Conservation (phyloP, 2,113 vertebrate genomes). For the Dromiciops gliroides region DNA sequence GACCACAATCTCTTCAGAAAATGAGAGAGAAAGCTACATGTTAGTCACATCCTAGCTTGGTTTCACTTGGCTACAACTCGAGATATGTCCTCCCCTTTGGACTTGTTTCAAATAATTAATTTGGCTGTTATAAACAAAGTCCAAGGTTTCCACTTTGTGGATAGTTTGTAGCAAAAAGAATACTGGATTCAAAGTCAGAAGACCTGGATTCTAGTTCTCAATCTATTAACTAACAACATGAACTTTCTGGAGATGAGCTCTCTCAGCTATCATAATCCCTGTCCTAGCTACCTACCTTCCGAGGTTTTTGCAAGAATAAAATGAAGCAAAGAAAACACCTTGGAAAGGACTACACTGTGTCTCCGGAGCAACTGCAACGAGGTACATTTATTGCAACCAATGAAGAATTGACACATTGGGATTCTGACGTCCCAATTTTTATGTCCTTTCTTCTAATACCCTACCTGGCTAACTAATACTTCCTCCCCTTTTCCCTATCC, state of each 20-base stretch:
- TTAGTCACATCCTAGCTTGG: background rate
- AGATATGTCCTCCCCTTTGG: background rate
- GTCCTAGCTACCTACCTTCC: background rate
- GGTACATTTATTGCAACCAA: background rate
- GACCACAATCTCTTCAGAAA: constrained; percentile 17
- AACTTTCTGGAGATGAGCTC: background rate
- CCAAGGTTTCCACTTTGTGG: background rate
- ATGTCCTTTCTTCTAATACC: background rate
- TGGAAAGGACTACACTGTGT: background rate
- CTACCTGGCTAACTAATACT: constrained; percentile 7
- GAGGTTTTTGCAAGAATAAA: background rate
- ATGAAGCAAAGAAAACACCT: background rate
- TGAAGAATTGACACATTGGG: background rate
- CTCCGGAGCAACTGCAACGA: background rate
- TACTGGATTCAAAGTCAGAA: background rate
- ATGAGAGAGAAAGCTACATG: constrained; percentile 9
- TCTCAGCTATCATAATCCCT: background rate
- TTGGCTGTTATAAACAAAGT: background rate
- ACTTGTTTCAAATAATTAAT: background rate
- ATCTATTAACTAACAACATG: background rate
- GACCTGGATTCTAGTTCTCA: background rate
- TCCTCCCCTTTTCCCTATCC: background rate
- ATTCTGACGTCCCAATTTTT: background rate
- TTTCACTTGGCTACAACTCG: constrained; percentile 17
- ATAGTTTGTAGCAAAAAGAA: constrained; percentile 37